Evolutionary conservation across 2,888 invertebrate species (phyloP).

Genomic region (Phyllotreta cruciferae): DNA sequence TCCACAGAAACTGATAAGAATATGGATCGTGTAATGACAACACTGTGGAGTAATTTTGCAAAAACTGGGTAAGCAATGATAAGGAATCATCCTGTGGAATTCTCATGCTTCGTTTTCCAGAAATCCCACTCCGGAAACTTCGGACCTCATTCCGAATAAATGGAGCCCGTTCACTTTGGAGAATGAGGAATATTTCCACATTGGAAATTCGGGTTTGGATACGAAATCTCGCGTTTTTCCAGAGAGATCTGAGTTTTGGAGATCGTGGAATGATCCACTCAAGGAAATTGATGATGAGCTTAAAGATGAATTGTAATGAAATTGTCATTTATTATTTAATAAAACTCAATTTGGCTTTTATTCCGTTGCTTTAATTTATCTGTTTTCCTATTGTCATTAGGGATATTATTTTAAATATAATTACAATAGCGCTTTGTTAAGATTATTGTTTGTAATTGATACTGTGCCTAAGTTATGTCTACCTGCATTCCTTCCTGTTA

Average conservation of each 20-base stretch:
- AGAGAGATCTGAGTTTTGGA: slow-evolving; percentile 5
- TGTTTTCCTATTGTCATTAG: too few species aligned
- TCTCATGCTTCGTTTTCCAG: background rate
- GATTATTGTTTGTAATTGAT: too few species aligned
- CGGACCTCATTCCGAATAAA: background rate
- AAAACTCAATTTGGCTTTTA: too few species aligned
- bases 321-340: too few species aligned
- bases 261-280: background rate
- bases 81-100: background rate
- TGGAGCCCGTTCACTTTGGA: background rate
- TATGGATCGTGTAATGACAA: background rate
- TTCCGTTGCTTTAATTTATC: too few species aligned
- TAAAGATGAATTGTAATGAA: too few species aligned
- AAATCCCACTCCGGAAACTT: background rate
- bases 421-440: too few species aligned
- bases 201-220: background rate
- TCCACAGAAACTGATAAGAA: background rate
- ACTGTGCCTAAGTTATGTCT: too few species aligned
- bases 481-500: too few species aligned
- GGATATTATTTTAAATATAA: too few species aligned
- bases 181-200: slow-evolving; percentile 1
- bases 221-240: background rate
- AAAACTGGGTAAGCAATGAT: background rate
- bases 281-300: background rate
- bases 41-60: background rate